A percentile compares a stretch with the other conserved stretches of the same genome.
These are phyloP conservation scores for Calliopsis andreniformis DNA, from an alignment of 1,140 invertebrate genomes.

Conservation along the genomic window DNA sequence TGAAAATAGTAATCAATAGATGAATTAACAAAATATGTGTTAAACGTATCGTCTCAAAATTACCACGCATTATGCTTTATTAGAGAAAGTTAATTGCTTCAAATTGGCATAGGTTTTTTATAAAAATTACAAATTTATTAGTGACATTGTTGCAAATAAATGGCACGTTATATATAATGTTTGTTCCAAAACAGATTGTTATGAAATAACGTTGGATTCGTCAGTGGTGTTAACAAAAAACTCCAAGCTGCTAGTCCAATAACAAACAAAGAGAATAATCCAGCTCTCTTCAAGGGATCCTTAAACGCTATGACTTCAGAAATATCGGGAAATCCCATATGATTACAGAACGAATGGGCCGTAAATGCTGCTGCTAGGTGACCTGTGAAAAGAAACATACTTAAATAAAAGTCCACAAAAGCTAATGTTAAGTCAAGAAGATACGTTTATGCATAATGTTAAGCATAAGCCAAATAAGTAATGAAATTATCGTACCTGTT, in stretches of 20 bases:
- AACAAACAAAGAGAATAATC: conserved; percentile 86
- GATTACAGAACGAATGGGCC: conserved; percentile 96
- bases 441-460: background rate
- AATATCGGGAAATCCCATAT: conserved; percentile 97
- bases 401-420: background rate
- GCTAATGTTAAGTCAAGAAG: background rate
- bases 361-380: conserved; percentile 94
- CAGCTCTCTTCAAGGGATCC: conserved; percentile 83
- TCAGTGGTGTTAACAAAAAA: conserved; percentile 88
- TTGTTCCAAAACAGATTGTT: conserved; percentile 86
- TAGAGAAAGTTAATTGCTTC: conserved; percentile 6
- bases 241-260: conserved; percentile 90
- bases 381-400: conserved; percentile 82
- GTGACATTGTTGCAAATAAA: conserved; percentile 46
- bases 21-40: no score
- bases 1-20: no score
- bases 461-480: background rate
- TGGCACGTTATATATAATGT: conserved; percentile 60
- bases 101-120: conserved; percentile 21
- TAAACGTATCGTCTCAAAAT: background rate
- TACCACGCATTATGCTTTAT: conserved; percentile 31
- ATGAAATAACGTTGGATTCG: conserved; percentile 88
- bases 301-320: conserved; percentile 88
- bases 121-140: conserved; percentile 20
- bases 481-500: conserved; percentile 81